These are phyloP conservation scores for Cabera pusaria DNA, from an alignment of 2,888 invertebrate genomes.

Conservation along the genomic window DNA sequence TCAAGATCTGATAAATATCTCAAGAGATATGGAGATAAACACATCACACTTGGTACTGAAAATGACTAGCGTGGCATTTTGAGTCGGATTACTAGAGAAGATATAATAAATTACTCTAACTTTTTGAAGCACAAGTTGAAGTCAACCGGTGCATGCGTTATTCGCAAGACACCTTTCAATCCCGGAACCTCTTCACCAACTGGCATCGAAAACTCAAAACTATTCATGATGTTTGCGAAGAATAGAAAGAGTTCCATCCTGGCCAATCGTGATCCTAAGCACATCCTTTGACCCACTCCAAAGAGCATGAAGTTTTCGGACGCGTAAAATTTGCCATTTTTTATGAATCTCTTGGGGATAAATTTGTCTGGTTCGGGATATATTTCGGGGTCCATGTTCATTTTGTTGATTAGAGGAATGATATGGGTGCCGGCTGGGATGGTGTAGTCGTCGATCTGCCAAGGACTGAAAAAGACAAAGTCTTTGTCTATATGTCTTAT, in stretches of 20 bases:
- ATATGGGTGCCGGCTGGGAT: constrained; percentile 91
- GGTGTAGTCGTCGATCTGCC: constrained; percentile 87
- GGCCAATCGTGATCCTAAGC: constrained; percentile 91
- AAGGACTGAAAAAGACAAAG: constrained; percentile 85
- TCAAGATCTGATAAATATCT: too few species aligned
- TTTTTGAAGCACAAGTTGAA: constrained; percentile 37
- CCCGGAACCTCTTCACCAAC: constrained; percentile 87
- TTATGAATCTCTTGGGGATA: constrained; percentile 89
- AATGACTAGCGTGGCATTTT: too few species aligned
- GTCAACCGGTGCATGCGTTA: constrained; percentile 88
- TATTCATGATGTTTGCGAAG: constrained; percentile 90
- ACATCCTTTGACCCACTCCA: constrained; percentile 93
- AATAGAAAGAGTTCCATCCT: constrained; percentile 93
- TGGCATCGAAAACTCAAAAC: constrained; percentile 87
- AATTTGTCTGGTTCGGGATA: constrained; percentile 92
- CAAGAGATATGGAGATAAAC: too few species aligned
- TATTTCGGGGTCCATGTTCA: constrained; percentile 91
- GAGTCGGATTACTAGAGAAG: too few species aligned
- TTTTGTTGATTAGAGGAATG: constrained; percentile 90
- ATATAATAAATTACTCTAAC: too few species aligned
- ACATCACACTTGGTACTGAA: too few species aligned
- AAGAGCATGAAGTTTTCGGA: constrained; percentile 93
- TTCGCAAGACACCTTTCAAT: constrained; percentile 87
- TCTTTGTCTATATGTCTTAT: too few species aligned
- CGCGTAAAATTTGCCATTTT: constrained; percentile 86